A percentile compares a stretch with the other conserved stretches of the same genome.
phyloP scores from a whole-genome alignment of 2,888 invertebrate species.

The Leistus spinibarbis region DNA sequence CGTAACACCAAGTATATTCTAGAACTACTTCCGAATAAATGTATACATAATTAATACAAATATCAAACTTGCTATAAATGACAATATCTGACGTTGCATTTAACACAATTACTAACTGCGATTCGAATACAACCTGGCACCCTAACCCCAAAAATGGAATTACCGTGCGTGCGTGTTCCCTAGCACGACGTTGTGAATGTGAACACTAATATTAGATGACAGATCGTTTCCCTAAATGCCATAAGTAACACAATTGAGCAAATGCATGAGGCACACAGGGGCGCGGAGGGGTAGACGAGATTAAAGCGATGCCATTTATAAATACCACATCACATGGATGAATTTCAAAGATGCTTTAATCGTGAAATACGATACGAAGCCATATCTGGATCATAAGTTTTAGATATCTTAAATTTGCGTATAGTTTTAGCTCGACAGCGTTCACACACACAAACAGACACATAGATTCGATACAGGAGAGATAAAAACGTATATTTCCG shows the following conservation, averaged over 20 bases:
- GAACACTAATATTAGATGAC: conserved; percentile 19
- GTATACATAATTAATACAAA: neutral
- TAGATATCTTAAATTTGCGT: no score
- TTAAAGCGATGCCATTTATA: conserved; percentile 32
- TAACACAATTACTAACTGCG: neutral
- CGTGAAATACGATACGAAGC: no score
- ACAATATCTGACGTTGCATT: neutral
- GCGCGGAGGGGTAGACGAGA: conserved; percentile 13
- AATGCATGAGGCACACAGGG: neutral
- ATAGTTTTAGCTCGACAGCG: no score
- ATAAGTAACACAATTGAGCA: conserved; percentile 32
- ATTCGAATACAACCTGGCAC: neutral
- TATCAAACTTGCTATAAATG: neutral
- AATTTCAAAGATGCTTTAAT: no score
- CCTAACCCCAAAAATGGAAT: neutral
- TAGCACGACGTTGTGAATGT: conserved; percentile 9
- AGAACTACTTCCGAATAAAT: neutral
- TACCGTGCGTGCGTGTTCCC: conserved; percentile 21
- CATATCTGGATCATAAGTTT: no score
- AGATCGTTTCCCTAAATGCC: conserved; percentile 25
- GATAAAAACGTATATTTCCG: no score
- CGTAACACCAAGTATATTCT: neutral
- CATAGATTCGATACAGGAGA: no score
- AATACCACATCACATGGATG: no score
- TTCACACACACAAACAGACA: no score